Percentiles rank a stretch among this genome's conserved stretches.
phyloP scores from a whole-genome alignment of 2,888 invertebrate genomes.

The Eristalinus aeneus region DNA sequence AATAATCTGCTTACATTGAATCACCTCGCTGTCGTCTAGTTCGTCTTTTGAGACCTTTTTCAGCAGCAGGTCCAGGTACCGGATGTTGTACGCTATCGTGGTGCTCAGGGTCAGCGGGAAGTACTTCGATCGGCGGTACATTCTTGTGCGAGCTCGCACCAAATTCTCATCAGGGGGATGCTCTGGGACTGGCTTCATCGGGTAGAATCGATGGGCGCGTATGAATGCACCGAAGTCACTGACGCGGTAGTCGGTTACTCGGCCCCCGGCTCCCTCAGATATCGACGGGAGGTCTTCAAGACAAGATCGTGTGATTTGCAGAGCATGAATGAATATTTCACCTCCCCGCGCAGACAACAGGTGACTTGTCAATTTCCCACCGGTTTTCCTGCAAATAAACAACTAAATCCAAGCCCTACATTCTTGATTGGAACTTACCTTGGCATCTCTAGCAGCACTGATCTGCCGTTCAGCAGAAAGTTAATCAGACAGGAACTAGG shows the following conservation, averaged over 20 bases:
- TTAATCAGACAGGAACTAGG: conserved; percentile 98
- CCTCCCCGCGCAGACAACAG: conserved; percentile 96
- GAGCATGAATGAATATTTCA: conserved; percentile 96
- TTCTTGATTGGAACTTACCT: conserved; percentile 78
- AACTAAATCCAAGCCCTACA: neutral
- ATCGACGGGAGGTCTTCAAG: conserved; percentile 97
- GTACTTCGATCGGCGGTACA: conserved; percentile 91
- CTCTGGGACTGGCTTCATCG: conserved; percentile 83
- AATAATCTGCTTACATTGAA: conserved; percentile 92
- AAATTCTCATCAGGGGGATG: conserved; percentile 78
- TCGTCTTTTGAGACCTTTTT: conserved; percentile 90
- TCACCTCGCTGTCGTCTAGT: conserved; percentile 91
- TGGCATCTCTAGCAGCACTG: conserved; percentile 95
- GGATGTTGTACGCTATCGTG: conserved; percentile 92
- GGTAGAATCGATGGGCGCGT: conserved; percentile 90
- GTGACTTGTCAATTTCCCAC: conserved; percentile 94
- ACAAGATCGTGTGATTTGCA: conserved; percentile 91
- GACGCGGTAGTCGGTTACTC: conserved; percentile 94
- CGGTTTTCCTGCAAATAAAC: conserved; percentile 83
- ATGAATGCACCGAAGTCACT: conserved; percentile 94
- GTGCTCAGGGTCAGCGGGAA: conserved; percentile 95
- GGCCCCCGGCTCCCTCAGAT: conserved; percentile 95
- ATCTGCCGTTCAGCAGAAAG: conserved; percentile 96
- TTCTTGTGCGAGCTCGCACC: conserved; percentile 85
- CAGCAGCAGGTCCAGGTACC: conserved; percentile 90